Evolutionary conservation across 2,113 vertebrate species (phyloP).

Genomic region (Paracanthobrama guichenoti): DNA sequence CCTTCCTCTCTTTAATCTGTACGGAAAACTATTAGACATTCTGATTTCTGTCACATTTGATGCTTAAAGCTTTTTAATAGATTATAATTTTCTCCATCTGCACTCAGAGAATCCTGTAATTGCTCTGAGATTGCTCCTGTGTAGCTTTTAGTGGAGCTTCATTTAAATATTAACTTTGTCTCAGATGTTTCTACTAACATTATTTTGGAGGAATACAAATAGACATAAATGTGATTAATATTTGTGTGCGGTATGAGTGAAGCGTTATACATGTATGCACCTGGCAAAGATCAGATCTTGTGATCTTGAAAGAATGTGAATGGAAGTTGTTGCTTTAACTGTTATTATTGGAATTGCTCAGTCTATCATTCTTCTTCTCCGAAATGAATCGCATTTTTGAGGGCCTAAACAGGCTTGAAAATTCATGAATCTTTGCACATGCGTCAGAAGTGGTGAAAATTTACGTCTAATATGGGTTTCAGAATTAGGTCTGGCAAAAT

Average conservation of each 20-base stretch:
- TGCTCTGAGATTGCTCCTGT: background rate
- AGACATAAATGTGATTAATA: background rate
- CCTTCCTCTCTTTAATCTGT: slow-evolving; percentile 9
- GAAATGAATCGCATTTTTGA: too few relatives aligned
- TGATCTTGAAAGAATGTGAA: background rate
- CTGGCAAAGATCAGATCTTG: background rate
- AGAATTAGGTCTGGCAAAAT: too few relatives aligned
- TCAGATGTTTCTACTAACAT: background rate
- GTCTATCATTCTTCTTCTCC: too few relatives aligned
- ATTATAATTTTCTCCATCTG: background rate
- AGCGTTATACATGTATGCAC: background rate
- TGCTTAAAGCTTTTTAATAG: background rate
- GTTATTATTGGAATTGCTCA: too few relatives aligned
- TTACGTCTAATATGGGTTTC: too few relatives aligned
- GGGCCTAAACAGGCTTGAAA: too few relatives aligned
- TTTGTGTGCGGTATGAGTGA: background rate
- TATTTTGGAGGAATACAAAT: background rate
- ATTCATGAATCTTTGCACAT: too few relatives aligned
- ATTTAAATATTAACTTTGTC: slow-evolving; percentile 5
- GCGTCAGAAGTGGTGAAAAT: too few relatives aligned
- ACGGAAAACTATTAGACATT: background rate
- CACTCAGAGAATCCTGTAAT: background rate
- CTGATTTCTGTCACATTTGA: background rate
- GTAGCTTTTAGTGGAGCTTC: background rate
- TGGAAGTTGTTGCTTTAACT: background rate